Base-by-base conservation (phyloP, 2,113 vertebrate species). In the Xiphophorus couchianus region DNA sequence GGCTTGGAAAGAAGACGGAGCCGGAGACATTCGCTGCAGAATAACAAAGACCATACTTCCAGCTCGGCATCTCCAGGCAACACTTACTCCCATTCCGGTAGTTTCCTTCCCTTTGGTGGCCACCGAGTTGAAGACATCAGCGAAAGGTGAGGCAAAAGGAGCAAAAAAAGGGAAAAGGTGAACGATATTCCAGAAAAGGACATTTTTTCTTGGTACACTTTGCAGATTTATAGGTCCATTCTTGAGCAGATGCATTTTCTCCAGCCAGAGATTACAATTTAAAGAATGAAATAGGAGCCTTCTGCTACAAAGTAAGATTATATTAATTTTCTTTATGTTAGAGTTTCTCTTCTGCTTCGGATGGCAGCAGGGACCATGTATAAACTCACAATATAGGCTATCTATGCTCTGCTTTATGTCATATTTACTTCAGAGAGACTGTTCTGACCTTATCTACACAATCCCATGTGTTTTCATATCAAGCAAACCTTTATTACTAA, bases 21-120 rank as follows among this genome's bases (percentile, higher is more conserved):
- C 90, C 95, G 97, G 66, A 94, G 98, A 81, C 98, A 99, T 90
- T 99, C 97, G 0, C 93, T 96, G 8, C 97, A 98, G 89, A 97
- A 71, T 0, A 10, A 80, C 82, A 96, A 92, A 90, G 96, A 95
- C 71, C 92, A 94, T 9, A 74, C 94, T 15, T 97, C 97, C 0
- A 96, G 96, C 48, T 96, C 97, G 0, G 92, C 94, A 0, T 97
- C 96, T 5, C 97, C 96, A 0, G 94, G 94, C 60, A 74, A 90
- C 77, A 84, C 87, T 25, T 88, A 89, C 39, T 67, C 81, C 48
- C 94, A 88, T 17, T 13, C 78, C 6, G 86, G 87, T 0, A 58
- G 86, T 90, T 95, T 96, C 86, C 78, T 90, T 73, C 77, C 93
- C 5, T 92, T 93, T 44, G 92, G 93, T 0, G 90, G 95, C 1